Conservation (phyloP, 2,888 invertebrate species). For the Shargacucullia verbasci region DNA sequence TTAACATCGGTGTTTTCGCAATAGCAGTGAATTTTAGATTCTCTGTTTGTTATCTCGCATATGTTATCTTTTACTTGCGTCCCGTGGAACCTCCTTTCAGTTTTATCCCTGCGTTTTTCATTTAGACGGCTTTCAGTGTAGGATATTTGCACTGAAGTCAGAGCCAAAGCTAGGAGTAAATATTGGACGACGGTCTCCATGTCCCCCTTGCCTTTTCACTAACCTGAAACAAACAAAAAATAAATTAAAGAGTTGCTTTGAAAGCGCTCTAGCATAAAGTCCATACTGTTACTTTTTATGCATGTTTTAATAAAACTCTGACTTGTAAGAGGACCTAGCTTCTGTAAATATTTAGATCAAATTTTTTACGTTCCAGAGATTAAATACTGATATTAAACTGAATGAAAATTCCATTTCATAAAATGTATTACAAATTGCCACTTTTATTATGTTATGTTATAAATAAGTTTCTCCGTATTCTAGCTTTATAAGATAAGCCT, state of each 20-base stretch:
- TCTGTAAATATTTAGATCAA: background rate
- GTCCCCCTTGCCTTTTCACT: conserved; percentile 67
- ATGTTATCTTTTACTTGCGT: conserved; percentile 86
- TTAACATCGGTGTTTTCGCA: conserved; percentile 89
- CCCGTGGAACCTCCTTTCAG: conserved; percentile 80
- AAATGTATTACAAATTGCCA: too few species aligned
- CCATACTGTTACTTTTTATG: conserved; percentile 3
- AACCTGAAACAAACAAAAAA: conserved; percentile 82
- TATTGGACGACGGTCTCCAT: conserved; percentile 86
- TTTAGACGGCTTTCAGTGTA: conserved; percentile 86
- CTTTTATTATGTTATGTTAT: background rate
- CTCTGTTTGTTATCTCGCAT: conserved; percentile 88
- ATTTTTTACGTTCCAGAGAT: too few species aligned
- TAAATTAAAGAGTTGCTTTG: conserved; percentile 56
- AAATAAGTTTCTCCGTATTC: conserved; percentile 9
- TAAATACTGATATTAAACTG: too few species aligned
- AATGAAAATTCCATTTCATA: too few species aligned
- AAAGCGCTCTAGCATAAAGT: conserved; percentile 38
- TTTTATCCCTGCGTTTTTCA: conserved; percentile 88
- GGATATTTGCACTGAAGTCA: conserved; percentile 88
- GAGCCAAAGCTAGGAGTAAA: conserved; percentile 85
- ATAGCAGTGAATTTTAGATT: conserved; percentile 91
- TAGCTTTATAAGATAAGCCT: conserved; percentile 1
- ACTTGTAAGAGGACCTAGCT: background rate
- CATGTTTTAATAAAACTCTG: conserved; percentile 11